A percentile compares a stretch with the other conserved stretches of the same genome.
phyloP scores from a whole-genome alignment of 2,113 vertebrate species.

The Heloderma charlesbogerti region DNA sequence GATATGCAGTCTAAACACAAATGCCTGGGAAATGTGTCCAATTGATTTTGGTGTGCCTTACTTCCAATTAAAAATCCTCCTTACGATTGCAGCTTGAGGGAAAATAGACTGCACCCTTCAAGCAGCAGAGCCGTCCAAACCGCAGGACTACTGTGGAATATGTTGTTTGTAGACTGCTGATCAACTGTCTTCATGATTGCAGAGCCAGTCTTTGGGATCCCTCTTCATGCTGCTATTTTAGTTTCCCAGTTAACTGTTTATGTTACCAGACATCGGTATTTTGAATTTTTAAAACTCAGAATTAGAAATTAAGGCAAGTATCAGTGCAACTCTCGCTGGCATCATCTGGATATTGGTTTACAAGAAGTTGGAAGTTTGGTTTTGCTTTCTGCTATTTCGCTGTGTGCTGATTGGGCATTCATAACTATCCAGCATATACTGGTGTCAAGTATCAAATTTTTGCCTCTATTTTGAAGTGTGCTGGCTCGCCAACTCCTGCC shows the following conservation, averaged over 20 bases:
- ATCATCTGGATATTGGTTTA: background rate
- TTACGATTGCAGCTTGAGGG: background rate
- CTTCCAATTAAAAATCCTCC: background rate
- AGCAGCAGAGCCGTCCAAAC: background rate
- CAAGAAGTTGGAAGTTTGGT: background rate
- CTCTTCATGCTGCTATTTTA: background rate
- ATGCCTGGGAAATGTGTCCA: conserved; percentile 10
- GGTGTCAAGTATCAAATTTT: background rate
- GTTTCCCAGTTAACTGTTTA: background rate
- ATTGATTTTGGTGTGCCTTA: background rate
- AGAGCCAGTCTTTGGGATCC: background rate
- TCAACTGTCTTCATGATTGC: background rate
- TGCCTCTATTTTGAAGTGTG: background rate
- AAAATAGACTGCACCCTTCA: background rate
- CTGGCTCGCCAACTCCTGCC: background rate
- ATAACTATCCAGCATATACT: background rate
- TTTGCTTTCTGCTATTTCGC: background rate
- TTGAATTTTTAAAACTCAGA: conserved; percentile 16
- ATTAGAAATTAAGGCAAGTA: background rate
- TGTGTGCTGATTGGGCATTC: background rate
- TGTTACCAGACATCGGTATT: background rate
- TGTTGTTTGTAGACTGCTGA: background rate
- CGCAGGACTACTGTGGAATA: background rate
- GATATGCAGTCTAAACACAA: background rate
- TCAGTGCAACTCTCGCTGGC: background rate